Evolutionary conservation across 64 coral and sea anemone species (phyloP).

Genomic region (Cladopsammia gracilis): DNA sequence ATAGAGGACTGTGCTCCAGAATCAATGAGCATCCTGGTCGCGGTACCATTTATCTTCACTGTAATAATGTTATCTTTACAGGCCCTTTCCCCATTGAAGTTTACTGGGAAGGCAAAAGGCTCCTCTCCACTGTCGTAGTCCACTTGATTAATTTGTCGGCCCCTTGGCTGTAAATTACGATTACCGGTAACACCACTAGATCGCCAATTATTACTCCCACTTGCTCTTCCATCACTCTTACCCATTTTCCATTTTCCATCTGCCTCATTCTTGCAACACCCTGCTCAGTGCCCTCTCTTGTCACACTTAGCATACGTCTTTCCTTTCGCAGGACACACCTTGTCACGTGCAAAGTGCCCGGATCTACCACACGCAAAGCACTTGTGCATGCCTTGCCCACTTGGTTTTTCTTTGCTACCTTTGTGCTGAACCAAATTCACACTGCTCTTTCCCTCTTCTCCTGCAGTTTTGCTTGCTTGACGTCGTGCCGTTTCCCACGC

Average conservation of each 20-base stretch:
- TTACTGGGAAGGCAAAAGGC: background rate
- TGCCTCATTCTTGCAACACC: conserved; percentile 2
- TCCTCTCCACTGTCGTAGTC: conserved; percentile 14
- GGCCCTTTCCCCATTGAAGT: background rate
- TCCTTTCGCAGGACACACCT: conserved; percentile 6
- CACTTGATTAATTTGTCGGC: conserved; percentile 36
- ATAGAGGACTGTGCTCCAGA: background rate
- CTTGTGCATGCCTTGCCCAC: background rate
- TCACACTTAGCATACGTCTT: conserved; percentile 24
- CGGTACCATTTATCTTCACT: conserved; percentile 11
- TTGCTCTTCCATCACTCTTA: background rate
- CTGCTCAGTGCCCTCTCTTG: background rate
- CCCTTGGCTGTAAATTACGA: background rate
- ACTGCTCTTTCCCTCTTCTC: conserved; percentile 1
- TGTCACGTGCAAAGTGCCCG: background rate
- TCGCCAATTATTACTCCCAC: background rate
- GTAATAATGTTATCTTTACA: background rate
- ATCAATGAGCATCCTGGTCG: background rate
- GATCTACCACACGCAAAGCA: conserved; percentile 1
- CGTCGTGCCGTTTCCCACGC: background rate
- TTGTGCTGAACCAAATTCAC: conserved; percentile 2
- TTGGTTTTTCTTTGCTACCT: background rate
- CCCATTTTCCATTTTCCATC: background rate
- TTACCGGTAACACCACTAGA: background rate
- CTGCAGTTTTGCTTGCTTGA: background rate